phyloP scores from a whole-genome alignment of 1,140 invertebrate genomes.

The Stratiolaelaps scimitus region DNA sequence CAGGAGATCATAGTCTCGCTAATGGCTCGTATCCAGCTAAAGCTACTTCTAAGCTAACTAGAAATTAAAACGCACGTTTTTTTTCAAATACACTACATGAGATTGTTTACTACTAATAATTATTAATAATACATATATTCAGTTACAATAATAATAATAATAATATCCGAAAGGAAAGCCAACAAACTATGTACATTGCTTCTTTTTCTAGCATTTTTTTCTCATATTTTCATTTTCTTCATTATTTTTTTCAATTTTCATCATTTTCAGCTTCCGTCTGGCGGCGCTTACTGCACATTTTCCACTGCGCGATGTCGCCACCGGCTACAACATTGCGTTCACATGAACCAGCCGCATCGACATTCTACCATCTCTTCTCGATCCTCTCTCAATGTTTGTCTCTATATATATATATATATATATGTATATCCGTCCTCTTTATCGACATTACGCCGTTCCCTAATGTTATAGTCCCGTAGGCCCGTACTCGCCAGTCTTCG shows the following conservation, averaged over 20 bases:
- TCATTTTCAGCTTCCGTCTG: neutral
- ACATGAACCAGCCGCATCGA: neutral
- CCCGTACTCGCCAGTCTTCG: too few relatives aligned
- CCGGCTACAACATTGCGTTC: constrained; percentile 12
- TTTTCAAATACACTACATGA: constrained; percentile 25
- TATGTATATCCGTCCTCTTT: too few relatives aligned
- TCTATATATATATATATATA: too few relatives aligned
- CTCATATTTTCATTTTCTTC: neutral
- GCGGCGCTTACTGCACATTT: neutral
- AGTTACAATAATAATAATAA: neutral
- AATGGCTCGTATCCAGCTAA: too few relatives aligned
- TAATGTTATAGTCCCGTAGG: too few relatives aligned
- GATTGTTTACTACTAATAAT: constrained; percentile 28
- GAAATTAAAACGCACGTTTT: constrained; percentile 3
- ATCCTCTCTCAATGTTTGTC: too few relatives aligned
- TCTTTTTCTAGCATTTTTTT: too few relatives aligned
- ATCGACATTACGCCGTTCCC: too few relatives aligned
- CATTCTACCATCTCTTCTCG: neutral
- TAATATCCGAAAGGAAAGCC: constrained; percentile 16
- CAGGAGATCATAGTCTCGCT: too few relatives aligned
- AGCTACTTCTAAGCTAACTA: neutral
- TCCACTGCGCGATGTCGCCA: neutral
- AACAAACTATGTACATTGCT: constrained; percentile 28
- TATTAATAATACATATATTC: constrained; percentile 27
- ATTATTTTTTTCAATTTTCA: neutral